Evolutionary conservation across 2,888 invertebrate genomes (phyloP).

Genomic region (Diaphora mendica): DNA sequence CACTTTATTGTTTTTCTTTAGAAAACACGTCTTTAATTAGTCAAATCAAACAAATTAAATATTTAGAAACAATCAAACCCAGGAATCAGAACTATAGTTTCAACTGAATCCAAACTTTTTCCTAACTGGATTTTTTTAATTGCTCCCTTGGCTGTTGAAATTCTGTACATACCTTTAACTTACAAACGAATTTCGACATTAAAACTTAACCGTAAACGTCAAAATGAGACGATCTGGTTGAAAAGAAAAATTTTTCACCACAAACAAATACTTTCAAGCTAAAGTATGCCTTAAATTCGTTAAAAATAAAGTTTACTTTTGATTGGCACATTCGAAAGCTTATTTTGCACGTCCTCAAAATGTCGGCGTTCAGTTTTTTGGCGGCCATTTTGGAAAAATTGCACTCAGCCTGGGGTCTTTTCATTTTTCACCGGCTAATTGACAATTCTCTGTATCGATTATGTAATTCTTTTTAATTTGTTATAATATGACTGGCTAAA

Average conservation of each 20-base stretch:
- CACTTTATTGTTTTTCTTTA: not conserved
- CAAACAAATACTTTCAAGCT: not conserved
- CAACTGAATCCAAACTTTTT: conserved; percentile 35
- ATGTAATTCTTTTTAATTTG: conserved; percentile 20
- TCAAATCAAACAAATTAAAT: not conserved
- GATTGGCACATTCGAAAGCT: conserved; percentile 6
- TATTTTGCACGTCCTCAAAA: conserved; percentile 6
- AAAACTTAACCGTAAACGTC: fast-evolving
- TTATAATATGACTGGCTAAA: conserved; percentile 18
- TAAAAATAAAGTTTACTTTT: conserved; percentile 5
- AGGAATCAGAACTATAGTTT: conserved; percentile 20
- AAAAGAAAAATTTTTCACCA: conserved; percentile 14
- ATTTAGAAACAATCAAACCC: conserved; percentile 19
- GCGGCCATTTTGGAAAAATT: conserved; percentile 59
- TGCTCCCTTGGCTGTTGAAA: conserved; percentile 34
- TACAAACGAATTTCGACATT: conserved; percentile 16
- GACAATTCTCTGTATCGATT: conserved; percentile 42
- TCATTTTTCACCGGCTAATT: conserved; percentile 47
- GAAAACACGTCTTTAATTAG: not conserved
- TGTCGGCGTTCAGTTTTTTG: conserved; percentile 25
- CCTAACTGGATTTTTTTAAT: conserved; percentile 61
- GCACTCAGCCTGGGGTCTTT: conserved; percentile 30
- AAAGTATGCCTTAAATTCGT: fast-evolving
- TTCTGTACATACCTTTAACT: conserved; percentile 27
- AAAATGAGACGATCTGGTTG: not conserved